phyloP scores from a whole-genome alignment of 2,797 vertebrate genomes.

The Acipenser transmontanus region DNA sequence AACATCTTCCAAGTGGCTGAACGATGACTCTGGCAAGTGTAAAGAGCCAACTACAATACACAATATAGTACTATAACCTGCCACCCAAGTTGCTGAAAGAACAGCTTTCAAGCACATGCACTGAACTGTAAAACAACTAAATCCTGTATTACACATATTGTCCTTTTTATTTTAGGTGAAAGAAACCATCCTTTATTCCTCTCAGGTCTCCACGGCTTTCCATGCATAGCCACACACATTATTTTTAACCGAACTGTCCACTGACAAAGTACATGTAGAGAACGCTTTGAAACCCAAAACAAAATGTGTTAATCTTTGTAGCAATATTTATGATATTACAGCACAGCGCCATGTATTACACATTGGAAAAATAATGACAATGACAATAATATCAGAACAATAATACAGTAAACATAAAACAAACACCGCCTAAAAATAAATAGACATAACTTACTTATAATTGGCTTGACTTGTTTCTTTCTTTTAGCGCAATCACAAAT shows the following conservation, averaged over 20 bases:
- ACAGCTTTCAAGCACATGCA: slow-evolving; percentile 87
- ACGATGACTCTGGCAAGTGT: slow-evolving; percentile 90
- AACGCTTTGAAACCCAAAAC: too few relatives aligned
- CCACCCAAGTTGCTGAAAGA: slow-evolving; percentile 98
- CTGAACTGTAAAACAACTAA: slow-evolving; percentile 92
- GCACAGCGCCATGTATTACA: too few relatives aligned
- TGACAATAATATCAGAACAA: too few relatives aligned
- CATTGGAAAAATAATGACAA: too few relatives aligned
- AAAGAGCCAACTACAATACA: slow-evolving; percentile 95
- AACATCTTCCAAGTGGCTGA: slow-evolving; percentile 95
- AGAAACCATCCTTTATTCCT: slow-evolving; percentile 62
- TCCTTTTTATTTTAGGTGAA: slow-evolving; percentile 83
- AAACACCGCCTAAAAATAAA: too few relatives aligned
- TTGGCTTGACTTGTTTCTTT: too few relatives aligned
- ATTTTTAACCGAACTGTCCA: slow-evolving; percentile 33
- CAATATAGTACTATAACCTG: slow-evolving; percentile 86
- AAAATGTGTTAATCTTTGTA: too few relatives aligned
- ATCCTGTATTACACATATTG: slow-evolving; percentile 87
- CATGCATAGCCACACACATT: slow-evolving; percentile 43
- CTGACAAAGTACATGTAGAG: slow-evolving; percentile 3
- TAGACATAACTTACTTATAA: too few relatives aligned
- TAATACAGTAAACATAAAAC: too few relatives aligned
- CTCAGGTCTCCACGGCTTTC: slow-evolving; percentile 35
- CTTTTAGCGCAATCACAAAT: too few relatives aligned
- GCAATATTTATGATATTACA: too few relatives aligned